Evolutionary conservation across 2,888 invertebrate species (phyloP), one percentile per base, ranked within the genome.

Genomic region (Tuberolachnus salignus): DNA sequence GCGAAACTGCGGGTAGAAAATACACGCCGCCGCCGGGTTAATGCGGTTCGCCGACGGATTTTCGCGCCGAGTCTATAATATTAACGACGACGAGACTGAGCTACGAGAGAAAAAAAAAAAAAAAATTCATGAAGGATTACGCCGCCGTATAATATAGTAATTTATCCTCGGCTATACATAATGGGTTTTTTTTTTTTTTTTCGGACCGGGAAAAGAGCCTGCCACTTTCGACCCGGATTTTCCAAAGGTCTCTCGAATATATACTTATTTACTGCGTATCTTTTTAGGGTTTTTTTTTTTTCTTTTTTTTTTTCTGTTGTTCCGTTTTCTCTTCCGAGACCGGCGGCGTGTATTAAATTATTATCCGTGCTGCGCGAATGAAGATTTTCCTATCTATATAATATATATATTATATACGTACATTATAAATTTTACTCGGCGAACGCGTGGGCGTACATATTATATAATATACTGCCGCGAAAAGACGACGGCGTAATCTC

Each of bases 51-150:
- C 23, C 49, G n/a, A 26, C 26, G 49, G 49, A 49, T 59, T 26
- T 59, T 59, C 13, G 1, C 49, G 23, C n/a, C 51, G 51, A 8
- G 19, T 51, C 1, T 9, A 6, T 67, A 21, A 19, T 23, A 53
- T 34, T 19, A 34, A 55, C 21, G 26, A 9, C 42, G 19, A 13
- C 53, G 46, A n/a, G 4, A 14, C 10, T 34, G 11, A 44, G 63
- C 3, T 4, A 11, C 42, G 16, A 8, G n/a, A 13, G 23, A 64
- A 66, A 66, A 23, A 9, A 34, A 53, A 69, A 42, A 34, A 55
- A 55, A 42, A 70, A 55, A 53, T 63, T 59, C 53, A 42, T 73
- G 63, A 73, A 73, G 63, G 53, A 64, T 53, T 42, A 53, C 63
- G 42, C 16, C 49, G n/a, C 16, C 49, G n/a, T 23, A 67, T 67